Evolutionary conservation across 1,140 invertebrate species (phyloP).

Genomic region (Schlechtendalia chinensis): DNA sequence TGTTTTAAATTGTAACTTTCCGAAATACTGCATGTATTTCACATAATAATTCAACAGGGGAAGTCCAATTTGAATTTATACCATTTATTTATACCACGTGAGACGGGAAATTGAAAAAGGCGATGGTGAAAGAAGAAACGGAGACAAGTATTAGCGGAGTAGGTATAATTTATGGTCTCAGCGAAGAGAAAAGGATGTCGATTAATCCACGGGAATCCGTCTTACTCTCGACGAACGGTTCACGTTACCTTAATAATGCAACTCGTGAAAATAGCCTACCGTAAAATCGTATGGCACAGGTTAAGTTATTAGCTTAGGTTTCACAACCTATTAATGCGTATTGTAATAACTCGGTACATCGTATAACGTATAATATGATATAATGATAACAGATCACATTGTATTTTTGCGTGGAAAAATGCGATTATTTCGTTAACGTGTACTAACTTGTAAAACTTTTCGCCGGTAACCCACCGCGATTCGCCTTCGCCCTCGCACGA

Average conservation of each 20-base stretch:
- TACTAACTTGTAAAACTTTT: constrained; percentile 66
- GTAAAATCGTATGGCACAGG: no score
- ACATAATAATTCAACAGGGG: neutral
- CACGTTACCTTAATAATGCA: neutral
- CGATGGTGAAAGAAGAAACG: neutral
- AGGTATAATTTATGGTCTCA: neutral
- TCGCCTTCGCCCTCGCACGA: constrained; percentile 75
- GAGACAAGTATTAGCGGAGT: neutral
- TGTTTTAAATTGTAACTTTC: no score
- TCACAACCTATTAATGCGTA: no score
- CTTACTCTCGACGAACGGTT: neutral
- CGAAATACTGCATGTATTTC: no score
- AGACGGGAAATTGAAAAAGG: neutral
- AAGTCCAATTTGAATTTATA: neutral
- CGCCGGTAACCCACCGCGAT: constrained; percentile 75
- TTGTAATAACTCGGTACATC: no score
- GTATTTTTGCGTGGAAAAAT: neutral
- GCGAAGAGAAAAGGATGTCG: neutral
- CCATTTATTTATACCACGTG: neutral
- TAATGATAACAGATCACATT: no score
- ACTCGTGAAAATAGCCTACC: neutral
- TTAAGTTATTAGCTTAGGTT: no score
- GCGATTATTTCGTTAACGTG: no score
- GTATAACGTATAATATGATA: no score
- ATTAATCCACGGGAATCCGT: neutral